These are phyloP conservation scores for Melinaea menophilus DNA, from an alignment of 2,888 invertebrate genomes.

Conservation along the genomic window DNA sequence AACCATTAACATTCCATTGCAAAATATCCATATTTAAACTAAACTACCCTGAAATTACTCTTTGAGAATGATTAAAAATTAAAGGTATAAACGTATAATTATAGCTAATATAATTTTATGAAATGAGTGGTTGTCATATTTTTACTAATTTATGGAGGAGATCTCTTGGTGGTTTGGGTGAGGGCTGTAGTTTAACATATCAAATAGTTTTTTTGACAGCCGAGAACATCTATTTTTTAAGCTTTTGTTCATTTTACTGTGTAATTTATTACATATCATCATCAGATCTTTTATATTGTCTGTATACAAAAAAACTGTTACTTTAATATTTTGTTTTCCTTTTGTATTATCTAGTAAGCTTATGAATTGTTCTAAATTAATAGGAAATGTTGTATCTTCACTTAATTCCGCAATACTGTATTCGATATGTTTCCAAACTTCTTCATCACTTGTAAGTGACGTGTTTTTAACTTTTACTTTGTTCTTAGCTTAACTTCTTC, in stretches of 20 bases:
- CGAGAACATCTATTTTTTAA: slow-evolving; percentile 14
- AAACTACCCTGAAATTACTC: too few relatives aligned
- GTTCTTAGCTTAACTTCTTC: not conserved
- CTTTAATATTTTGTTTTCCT: slow-evolving; percentile 24
- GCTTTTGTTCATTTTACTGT: slow-evolving; percentile 15
- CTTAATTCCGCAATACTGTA: slow-evolving; percentile 10
- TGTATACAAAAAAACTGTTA: slow-evolving; percentile 12
- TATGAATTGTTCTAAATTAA: slow-evolving; percentile 24
- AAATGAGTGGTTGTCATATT: too few relatives aligned
- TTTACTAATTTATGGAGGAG: too few relatives aligned
- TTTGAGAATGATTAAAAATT: too few relatives aligned
- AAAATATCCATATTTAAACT: slow-evolving; percentile 4
- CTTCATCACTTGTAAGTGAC: slow-evolving; percentile 16
- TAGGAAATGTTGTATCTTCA: slow-evolving; percentile 11
- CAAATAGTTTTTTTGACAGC: slow-evolving; percentile 8
- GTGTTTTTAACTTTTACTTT: slow-evolving; percentile 16
- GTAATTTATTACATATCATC: slow-evolving; percentile 10
- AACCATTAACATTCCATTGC: slow-evolving; percentile 16
- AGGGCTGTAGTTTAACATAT: not conserved
- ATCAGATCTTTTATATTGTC: slow-evolving; percentile 12
- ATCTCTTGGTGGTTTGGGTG: too few relatives aligned
- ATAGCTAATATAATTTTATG: too few relatives aligned
- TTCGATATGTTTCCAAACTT: slow-evolving; percentile 23
- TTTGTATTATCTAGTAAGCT: slow-evolving; percentile 22
- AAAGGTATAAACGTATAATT: too few relatives aligned